These are phyloP conservation scores for Scomber colias DNA, from an alignment of 2,113 vertebrate genomes.

Conservation along the genomic window DNA sequence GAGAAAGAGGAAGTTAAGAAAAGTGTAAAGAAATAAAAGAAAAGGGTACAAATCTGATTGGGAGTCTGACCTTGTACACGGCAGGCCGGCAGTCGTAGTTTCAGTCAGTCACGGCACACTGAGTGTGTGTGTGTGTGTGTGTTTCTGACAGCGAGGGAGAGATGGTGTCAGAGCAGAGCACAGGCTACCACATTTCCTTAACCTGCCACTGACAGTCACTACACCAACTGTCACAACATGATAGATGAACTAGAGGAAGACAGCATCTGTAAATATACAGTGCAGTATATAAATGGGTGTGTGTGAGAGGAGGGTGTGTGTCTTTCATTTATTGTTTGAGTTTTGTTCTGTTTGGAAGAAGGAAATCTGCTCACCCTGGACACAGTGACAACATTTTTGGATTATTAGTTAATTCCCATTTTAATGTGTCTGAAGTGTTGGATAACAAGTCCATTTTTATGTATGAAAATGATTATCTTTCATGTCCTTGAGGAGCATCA, in stretches of 20 bases:
- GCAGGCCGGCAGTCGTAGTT: background rate
- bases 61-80: slow-evolving; percentile 52
- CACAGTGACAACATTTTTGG: background rate
- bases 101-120: slow-evolving; percentile 39
- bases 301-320: too few species aligned
- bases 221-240: slow-evolving; percentile 23
- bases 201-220: slow-evolving; percentile 21
- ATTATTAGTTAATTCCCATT: background rate
- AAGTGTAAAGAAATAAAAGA: slow-evolving; percentile 27
- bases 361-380: background rate
- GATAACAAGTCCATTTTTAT: background rate
- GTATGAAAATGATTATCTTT: background rate
- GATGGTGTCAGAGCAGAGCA: slow-evolving; percentile 32
- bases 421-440: background rate
- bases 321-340: too few species aligned
- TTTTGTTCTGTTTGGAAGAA: background rate
- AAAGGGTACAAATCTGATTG: slow-evolving; percentile 38
- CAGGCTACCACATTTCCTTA: slow-evolving; percentile 34
- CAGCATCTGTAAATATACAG: slow-evolving; percentile 5
- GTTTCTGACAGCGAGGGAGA: slow-evolving; percentile 27
- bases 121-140: background rate
- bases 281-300: background rate
- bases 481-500: slow-evolving; percentile 10
- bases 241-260: slow-evolving; percentile 12
- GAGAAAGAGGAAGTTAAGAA: slow-evolving; percentile 8